A percentile compares a stretch with the other conserved stretches of the same genome.
Conservation (phyloP, 2,888 invertebrate genomes). For the Crocallis elinguaria region DNA sequence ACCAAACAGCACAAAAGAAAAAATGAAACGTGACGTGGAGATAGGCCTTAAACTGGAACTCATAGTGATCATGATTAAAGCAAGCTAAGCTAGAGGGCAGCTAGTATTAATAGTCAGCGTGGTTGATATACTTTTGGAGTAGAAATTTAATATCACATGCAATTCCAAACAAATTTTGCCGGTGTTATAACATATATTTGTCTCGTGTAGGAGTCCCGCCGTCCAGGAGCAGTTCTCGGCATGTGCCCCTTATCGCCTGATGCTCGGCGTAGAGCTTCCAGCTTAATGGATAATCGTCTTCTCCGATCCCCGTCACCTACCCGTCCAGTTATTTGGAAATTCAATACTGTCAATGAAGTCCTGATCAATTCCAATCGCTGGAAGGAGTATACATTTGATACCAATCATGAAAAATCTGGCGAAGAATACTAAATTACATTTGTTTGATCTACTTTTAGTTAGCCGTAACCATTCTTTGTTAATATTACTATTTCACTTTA, state of each 20-base stretch:
- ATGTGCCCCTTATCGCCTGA: constrained; percentile 67
- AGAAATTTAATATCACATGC: background rate
- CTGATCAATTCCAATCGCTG: constrained; percentile 67
- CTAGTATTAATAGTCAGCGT: no score
- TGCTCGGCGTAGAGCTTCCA: constrained; percentile 62
- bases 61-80: no score
- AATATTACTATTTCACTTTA: background rate
- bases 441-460: background rate
- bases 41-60: no score
- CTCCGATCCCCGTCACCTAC: constrained; percentile 57
- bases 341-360: constrained; percentile 73
- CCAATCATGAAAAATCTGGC: constrained; percentile 7
- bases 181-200: background rate
- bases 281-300: constrained; percentile 61
- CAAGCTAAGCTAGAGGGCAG: no score
- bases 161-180: background rate
- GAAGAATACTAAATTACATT: background rate
- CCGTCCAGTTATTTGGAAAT: constrained; percentile 64
- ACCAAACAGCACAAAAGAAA: no score
- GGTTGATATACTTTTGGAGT: no score
- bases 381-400: constrained; percentile 65
- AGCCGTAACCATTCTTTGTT: background rate
- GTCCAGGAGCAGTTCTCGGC: constrained; percentile 49
- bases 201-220: constrained; percentile 51
- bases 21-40: no score